A percentile compares a stretch with the other conserved stretches of the same genome.
phyloP scores from a whole-genome alignment of 2,888 invertebrate species.

The Sycophila texana region DNA sequence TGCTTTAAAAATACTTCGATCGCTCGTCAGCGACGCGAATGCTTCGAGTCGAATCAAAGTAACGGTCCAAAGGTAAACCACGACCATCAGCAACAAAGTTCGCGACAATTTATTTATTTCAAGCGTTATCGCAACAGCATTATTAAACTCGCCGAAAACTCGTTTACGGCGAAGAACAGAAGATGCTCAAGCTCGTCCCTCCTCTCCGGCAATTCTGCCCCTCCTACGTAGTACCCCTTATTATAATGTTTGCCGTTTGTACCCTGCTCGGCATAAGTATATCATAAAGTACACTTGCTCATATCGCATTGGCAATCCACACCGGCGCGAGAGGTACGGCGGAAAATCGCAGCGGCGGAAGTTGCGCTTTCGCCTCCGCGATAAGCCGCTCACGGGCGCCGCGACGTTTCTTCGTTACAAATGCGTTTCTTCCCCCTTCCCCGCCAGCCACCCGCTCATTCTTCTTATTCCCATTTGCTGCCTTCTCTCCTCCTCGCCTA shows the following conservation, averaged over 20 bases:
- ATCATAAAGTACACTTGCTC: constrained; percentile 51
- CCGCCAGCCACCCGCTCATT: constrained; percentile 6
- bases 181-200: neutral
- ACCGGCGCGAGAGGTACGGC: constrained; percentile 16
- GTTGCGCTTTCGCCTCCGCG: constrained; percentile 18
- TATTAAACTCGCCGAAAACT: too few relatives aligned
- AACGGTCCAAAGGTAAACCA: too few relatives aligned
- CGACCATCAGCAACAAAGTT: too few relatives aligned
- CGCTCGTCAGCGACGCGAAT: too few relatives aligned
- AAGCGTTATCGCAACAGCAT: too few relatives aligned
- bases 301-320: constrained; percentile 45
- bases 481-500: constrained; percentile 35
- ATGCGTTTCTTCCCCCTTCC: constrained; percentile 42
- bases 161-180: neutral
- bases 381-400: constrained; percentile 23
- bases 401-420: constrained; percentile 51
- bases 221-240: constrained; percentile 11
- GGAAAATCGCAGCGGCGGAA: constrained; percentile 31
- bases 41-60: too few relatives aligned
- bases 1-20: too few relatives aligned
- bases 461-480: constrained; percentile 36
- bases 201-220: constrained; percentile 1
- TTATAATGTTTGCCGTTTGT: constrained; percentile 32
- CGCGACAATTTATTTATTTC: too few relatives aligned
- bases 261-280: constrained; percentile 19